phyloP scores from a whole-genome alignment of 2,113 vertebrate species.

The Octodon degus region DNA sequence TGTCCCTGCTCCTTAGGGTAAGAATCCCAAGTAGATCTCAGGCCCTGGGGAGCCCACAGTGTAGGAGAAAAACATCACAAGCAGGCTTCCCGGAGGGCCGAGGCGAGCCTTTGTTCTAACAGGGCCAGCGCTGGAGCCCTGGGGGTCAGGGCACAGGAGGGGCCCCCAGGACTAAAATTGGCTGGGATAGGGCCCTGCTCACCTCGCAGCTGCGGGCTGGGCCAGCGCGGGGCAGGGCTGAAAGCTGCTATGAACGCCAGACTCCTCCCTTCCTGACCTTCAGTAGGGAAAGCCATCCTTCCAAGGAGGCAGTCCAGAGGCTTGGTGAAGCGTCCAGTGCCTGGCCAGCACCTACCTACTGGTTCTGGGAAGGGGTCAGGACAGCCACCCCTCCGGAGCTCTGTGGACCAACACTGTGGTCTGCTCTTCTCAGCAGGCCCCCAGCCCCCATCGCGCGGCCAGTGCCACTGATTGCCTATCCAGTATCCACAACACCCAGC shows the following conservation, averaged over 20 bases:
- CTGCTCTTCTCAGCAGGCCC: background rate
- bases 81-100: background rate
- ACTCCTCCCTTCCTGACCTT: background rate
- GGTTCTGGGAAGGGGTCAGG: background rate
- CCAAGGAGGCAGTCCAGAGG: background rate
- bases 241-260: background rate
- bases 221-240: background rate
- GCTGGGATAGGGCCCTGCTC: background rate
- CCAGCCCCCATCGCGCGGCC: background rate
- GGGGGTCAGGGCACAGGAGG: background rate
- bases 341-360: background rate
- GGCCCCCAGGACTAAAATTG: background rate
- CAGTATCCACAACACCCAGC: rapidly evolving
- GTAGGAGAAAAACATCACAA: background rate
- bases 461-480: background rate
- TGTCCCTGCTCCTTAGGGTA: background rate
- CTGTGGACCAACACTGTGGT: background rate
- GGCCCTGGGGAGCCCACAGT: background rate
- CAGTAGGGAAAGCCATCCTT: background rate
- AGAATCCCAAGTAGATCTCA: background rate
- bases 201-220: background rate
- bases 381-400: background rate
- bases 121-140: background rate
- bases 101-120: background rate
- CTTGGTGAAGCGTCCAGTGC: background rate